phyloP scores from a whole-genome alignment of 2,113 vertebrate species.

The Serranochromis macrocephalus region DNA sequence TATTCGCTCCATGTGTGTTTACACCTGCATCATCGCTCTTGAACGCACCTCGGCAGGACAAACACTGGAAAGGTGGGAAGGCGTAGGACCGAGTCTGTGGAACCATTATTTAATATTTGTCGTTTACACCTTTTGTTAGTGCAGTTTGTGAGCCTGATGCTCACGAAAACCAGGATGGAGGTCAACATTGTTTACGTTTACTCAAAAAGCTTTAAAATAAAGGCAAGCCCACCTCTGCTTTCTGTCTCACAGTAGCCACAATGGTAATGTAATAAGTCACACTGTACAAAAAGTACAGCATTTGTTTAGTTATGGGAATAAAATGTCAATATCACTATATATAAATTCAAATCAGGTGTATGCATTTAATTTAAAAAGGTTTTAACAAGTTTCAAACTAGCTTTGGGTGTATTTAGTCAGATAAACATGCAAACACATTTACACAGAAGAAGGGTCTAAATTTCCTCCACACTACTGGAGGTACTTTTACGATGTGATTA shows the following conservation, averaged over 20 bases:
- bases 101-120: background rate
- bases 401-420: background rate
- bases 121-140: background rate
- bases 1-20: background rate
- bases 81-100: background rate
- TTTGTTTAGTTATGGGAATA: background rate
- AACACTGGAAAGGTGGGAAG: background rate
- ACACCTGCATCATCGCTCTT: background rate
- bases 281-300: background rate
- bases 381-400: background rate
- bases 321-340: background rate
- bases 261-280: background rate
- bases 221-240: background rate
- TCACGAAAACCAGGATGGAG: background rate
- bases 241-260: background rate
- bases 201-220: background rate
- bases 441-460: background rate
- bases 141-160: background rate
- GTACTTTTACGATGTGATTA: background rate
- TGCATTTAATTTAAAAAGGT: background rate
- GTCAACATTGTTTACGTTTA: background rate
- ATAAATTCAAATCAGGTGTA: background rate
- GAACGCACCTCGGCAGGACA: background rate
- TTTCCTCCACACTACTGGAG: background rate
- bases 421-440: background rate